Conservation (phyloP, 2,113 vertebrate genomes). For the Pachyramphus minor region DNA sequence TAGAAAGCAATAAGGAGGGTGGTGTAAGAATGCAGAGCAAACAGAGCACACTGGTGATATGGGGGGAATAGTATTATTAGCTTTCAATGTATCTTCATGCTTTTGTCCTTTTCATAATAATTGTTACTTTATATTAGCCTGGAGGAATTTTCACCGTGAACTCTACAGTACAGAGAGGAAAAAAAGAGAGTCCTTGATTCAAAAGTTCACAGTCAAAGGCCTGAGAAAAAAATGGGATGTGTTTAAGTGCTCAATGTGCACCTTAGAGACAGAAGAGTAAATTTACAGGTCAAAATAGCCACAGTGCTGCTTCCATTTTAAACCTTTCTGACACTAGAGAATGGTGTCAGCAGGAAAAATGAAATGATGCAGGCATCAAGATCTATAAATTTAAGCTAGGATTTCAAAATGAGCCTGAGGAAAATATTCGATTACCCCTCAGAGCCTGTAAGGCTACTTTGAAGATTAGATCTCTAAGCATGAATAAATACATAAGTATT, state of each 20-base stretch:
- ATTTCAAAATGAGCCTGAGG: constrained; percentile 32
- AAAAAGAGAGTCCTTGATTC: background rate
- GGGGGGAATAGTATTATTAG: background rate
- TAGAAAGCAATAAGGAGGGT: background rate
- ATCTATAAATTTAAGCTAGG: constrained; percentile 27
- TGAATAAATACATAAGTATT: constrained; percentile 23
- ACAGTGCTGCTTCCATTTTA: background rate
- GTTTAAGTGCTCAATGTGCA: background rate
- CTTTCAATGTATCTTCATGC: background rate
- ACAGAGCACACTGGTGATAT: background rate
- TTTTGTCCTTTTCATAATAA: background rate
- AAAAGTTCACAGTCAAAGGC: background rate
- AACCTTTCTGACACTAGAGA: background rate
- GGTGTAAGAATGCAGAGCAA: background rate
- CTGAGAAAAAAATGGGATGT: background rate
- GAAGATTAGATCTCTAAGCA: constrained; percentile 23
- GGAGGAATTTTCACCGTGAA: background rate
- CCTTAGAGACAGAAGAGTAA: background rate
- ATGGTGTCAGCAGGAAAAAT: background rate
- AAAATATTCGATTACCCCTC: constrained; percentile 10
- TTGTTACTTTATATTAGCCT: background rate
- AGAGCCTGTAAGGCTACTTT: background rate
- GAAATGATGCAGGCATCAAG: background rate
- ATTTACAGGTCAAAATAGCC: background rate
- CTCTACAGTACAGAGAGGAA: background rate